Base-by-base conservation (phyloP, 2,888 invertebrate species). In the Euzetes globulus region DNA sequence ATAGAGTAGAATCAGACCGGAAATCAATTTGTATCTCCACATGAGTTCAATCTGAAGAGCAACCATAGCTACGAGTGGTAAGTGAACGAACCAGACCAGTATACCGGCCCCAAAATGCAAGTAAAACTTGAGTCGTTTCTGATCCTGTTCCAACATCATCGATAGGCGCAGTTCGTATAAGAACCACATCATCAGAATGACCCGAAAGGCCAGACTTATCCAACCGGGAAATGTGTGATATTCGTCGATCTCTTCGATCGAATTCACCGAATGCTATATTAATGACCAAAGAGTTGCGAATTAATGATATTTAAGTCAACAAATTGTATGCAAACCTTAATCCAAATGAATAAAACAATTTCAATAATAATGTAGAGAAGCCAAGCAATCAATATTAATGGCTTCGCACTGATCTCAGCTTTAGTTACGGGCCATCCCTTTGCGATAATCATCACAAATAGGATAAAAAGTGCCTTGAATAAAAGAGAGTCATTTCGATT, bases 201-300 rank as follows among this genome's bases (percentile, higher is more conserved):
- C 88, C 65, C 94, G 87, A 78, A 97, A 88, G 37, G 90, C 88
- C 0, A 98, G 87, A 77, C 96, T 93, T 77, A 96, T 87, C 90
- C 94, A 94, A 6, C 97, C 97, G 0, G 97, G 96, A 93, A 94
- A 94, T 0, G 96, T 95, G 84, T 96, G 94, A 84, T 95, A 98
- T 82, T 97, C 94, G 81, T 96, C 96, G 73, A 94, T 91, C 82
- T 97, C 96, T 82, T 94, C 94, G 79, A 96, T 91, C 71, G 94
- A 92, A 82, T 97, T 94, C 55, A 97, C 29, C 11, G 76, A 74
- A 7, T 52, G 13, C 73, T 75, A 52, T 3, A 60, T n/a, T n/a
- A 58, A 72, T 60, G 0, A 6, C 13, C 7, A 2, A 33, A 27
- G 15, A 27, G 63, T 33, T 60, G 3, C 52, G 17, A 71, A 29